Percentiles rank a stretch among this genome's conserved stretches.
phyloP scores from a whole-genome alignment of 2,113 vertebrate species.

The Ictalurus furcatus region DNA sequence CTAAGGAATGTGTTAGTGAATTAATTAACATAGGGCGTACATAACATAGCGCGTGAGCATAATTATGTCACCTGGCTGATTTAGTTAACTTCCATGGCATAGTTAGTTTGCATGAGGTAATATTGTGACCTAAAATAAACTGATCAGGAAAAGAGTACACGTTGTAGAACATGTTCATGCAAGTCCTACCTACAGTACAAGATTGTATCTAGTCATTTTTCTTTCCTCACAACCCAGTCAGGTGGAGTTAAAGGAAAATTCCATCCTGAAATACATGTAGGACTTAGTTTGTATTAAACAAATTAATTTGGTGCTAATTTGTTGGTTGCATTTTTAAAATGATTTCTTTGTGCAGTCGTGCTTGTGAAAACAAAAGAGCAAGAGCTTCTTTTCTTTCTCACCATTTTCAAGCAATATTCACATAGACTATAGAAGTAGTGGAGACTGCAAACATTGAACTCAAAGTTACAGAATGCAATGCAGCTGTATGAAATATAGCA shows the following conservation, averaged over 20 bases:
- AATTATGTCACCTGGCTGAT: neutral
- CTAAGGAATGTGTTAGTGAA: neutral
- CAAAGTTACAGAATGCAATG: neutral
- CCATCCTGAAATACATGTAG: neutral
- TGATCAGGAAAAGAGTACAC: neutral
- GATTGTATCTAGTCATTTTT: neutral
- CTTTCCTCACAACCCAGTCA: neutral
- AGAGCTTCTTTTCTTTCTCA: neutral
- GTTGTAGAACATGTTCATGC: neutral
- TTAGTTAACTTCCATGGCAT: neutral
- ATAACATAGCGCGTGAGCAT: neutral
- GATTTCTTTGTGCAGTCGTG: neutral
- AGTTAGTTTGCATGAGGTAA: neutral
- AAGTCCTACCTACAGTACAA: neutral
- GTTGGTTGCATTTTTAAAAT: neutral
- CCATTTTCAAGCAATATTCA: neutral
- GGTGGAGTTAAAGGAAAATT: neutral
- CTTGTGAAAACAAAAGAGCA: neutral
- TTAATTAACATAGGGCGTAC: neutral
- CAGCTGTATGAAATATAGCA: neutral
- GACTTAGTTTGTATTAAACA: too few relatives aligned
- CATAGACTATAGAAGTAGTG: neutral
- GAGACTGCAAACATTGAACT: neutral
- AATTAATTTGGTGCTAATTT: neutral
- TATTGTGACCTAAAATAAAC: neutral